Conservation (phyloP, 2,797 vertebrate species). For the Alca torda region DNA sequence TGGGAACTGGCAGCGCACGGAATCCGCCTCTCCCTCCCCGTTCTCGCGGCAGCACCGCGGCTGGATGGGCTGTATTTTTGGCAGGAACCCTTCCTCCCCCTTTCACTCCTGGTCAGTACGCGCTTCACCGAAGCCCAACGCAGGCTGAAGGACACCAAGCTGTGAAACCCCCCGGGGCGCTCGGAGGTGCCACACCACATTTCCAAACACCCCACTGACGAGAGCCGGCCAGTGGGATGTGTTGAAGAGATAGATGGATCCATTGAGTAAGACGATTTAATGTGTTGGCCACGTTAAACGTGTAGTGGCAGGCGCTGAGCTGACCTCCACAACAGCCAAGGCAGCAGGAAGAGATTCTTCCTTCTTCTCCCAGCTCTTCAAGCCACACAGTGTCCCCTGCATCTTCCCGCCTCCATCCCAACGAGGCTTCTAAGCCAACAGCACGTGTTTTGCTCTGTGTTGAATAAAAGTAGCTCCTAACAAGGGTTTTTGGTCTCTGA, state of each 20-base stretch:
- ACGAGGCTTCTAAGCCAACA: not conserved
- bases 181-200: not conserved
- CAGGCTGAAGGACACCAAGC: not conserved
- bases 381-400: not conserved
- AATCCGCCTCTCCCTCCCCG: not conserved
- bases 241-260: not conserved
- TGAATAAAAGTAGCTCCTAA: not conserved
- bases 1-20: not conserved
- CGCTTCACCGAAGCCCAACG: not conserved
- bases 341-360: not conserved
- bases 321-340: not conserved
- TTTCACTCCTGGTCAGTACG: not conserved
- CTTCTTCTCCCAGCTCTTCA: not conserved
- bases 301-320: not conserved
- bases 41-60: not conserved
- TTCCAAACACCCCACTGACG: not conserved
- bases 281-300: accelerated
- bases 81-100: not conserved
- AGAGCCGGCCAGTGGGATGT: not conserved
- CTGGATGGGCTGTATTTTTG: not conserved
- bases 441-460: not conserved
- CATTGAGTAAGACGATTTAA: not conserved
- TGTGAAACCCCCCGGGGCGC: not conserved
- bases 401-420: not conserved
- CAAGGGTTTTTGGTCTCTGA: not conserved